phyloP scores from a whole-genome alignment of 1,140 invertebrate species.

The Lineus longissimus region DNA sequence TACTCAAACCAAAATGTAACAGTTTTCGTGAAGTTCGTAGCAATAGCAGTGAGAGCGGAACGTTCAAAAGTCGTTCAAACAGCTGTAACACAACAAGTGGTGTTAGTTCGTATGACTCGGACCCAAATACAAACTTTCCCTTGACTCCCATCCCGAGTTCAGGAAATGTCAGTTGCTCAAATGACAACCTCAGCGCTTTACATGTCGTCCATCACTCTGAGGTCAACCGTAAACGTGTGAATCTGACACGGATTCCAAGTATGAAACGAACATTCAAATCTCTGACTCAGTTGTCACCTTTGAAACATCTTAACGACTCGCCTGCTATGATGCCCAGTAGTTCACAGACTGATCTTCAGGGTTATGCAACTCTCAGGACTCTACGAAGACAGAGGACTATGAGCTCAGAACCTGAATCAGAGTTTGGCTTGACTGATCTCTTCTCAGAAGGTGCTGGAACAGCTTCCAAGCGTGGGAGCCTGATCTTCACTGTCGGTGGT shows the following conservation, averaged over 20 bases:
- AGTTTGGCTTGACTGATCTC: conserved; percentile 25
- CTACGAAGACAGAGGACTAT: conserved; percentile 63
- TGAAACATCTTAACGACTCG: neutral
- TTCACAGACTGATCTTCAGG: conserved; percentile 60
- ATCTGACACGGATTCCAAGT: conserved; percentile 43
- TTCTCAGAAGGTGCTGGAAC: conserved; percentile 20
- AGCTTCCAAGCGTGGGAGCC: neutral
- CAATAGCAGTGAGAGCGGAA: conserved; percentile 44
- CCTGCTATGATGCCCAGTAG: neutral
- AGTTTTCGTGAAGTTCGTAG: conserved; percentile 23
- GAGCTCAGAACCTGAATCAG: conserved; percentile 42
- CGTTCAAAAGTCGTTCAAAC: conserved; percentile 49
- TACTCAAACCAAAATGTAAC: neutral
- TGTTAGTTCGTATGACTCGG: conserved; percentile 72
- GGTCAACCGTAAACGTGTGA: conserved; percentile 35
- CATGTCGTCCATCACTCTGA: conserved; percentile 41
- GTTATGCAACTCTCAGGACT: conserved; percentile 74
- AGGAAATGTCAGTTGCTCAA: neutral
- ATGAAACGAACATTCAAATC: conserved; percentile 16
- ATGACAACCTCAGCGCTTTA: conserved; percentile 7
- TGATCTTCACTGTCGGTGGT: neutral
- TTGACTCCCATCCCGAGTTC: neutral
- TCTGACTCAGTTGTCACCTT: neutral
- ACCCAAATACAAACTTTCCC: conserved; percentile 51
- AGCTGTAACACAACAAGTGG: conserved; percentile 65